Base-by-base conservation (phyloP, 2,888 invertebrate species). In the Luffia ferchaultella region DNA sequence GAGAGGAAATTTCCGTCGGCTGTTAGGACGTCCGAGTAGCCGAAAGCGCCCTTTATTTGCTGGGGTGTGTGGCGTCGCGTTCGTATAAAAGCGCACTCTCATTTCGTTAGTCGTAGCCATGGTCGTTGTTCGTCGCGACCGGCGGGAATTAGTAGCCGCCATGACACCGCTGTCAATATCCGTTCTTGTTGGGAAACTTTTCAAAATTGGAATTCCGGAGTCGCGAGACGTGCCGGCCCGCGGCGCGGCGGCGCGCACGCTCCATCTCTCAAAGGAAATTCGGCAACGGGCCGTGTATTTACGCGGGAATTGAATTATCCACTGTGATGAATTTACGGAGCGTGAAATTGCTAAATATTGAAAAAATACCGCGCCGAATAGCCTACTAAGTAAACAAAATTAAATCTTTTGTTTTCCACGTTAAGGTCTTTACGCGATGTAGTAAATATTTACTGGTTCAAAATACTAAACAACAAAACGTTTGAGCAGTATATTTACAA, bases 171-270 rank as follows among this genome's bases (percentile, higher is more conserved):
- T 78, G 78, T 79, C 78, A 79, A 79, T 78, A 76, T 72, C 64
- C 70, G 74, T 70, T 73, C 77, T 76, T 74, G 76, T 76, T 73
- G 73, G 70, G 70, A 76, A 82, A 82, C 73, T 82, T 82, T 80
- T 79, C 80, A 79, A 82, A 82, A 82, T 82, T 82, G 82, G 79
- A 82, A 82, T 82, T 82, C 80, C 82, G 62, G 78, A 80, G 77
- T 82, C 79, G 73, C 67, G 67, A 65, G 69, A 78, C 80, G 78
- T 78, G 78, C 71, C 74, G 76, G 74, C 67, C 68, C 73, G 78
- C 67, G 64, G 65, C 62, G 63, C 64, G 57, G 57, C 62, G 54
- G 65, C 67, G 63, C 67, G 70, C 68, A 70, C 77, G 79, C 74
- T 75, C 68, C 70, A 70, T 67, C 71, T 79, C 80, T 80, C 80